Base-by-base conservation (phyloP, 2,797 vertebrate species). In the Alectoris magna region DNA sequence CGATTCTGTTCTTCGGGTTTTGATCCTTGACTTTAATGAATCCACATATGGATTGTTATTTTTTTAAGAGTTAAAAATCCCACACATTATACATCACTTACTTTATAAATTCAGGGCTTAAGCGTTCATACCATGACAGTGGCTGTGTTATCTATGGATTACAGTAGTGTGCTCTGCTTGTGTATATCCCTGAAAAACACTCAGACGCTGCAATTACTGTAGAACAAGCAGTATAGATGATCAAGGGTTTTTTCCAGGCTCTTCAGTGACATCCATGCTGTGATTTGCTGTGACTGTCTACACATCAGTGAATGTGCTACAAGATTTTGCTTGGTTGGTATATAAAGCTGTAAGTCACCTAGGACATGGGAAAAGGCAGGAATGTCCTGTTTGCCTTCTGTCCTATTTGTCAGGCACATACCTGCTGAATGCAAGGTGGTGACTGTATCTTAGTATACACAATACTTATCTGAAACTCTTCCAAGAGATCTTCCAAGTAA, bases 181-280 rank as follows among this genome's bases (percentile, higher is more conserved):
- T 84, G 27, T 34, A 81, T 87, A 89, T 49, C 70, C 44, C 76
- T 58, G 75, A 83, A 97, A 96, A 86, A 91, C 22, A 48, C 91
- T 81, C 70, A 90, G 66, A 77, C 60, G 12, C 70, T 89, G 78
- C 77, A 91, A 92, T 90, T 95, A 82, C 67, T 77, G 75, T 29
- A 87, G 83, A 92, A 88, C 68, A 95, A 92, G 81, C 59, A 79
- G 80, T 71, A 48, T 11, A 85, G 66, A 60, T 92, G 93, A 92
- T 91, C 77, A 87, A 94, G 84, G 80, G 59, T 55, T 93, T 92
- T 92, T 84, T 78, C 70, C 75, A 83, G 70, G 38, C 73, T 89
- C 73, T 86, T 95, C 91, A 93, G 34, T 77, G 78, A 88, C 81
- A 96, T 77, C 83, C 90, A 90, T 46, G 49, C 85, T 73, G 58